phyloP scores from a whole-genome alignment of 53 echinoderm and acorn worm genomes.

The Luidia sarsii region DNA sequence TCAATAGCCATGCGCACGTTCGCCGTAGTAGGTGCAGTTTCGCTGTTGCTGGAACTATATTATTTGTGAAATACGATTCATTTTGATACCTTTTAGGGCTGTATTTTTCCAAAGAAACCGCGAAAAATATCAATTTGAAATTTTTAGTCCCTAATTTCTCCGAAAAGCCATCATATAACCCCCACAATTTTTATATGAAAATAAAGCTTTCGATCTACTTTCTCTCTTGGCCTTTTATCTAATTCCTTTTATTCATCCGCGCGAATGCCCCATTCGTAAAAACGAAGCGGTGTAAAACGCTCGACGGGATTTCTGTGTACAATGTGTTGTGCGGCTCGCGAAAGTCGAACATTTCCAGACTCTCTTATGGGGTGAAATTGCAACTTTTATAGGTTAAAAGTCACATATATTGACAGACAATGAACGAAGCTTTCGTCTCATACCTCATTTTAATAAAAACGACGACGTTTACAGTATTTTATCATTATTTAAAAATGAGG shows the following conservation, averaged over 20 bases:
- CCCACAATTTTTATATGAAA: neutral
- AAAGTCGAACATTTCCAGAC: neutral
- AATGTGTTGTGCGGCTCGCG: neutral
- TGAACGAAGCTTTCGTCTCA: neutral
- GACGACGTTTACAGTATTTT: constrained; percentile 1
- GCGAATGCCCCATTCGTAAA: constrained; percentile 6
- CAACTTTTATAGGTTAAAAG: neutral
- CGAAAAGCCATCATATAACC: neutral
- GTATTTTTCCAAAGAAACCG: neutral
- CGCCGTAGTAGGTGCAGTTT: neutral
- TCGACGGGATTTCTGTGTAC: neutral
- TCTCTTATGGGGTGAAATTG: no score
- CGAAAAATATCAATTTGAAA: neutral
- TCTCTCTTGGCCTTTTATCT: neutral
- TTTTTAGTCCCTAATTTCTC: neutral
- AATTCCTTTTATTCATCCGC: neutral
- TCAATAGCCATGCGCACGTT: constrained; percentile 22
- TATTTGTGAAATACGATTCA: constrained; percentile 12
- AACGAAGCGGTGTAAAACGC: neutral
- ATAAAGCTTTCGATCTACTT: constrained; percentile 22
- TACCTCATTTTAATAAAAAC: neutral
- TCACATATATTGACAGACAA: neutral
- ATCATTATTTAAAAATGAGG: neutral
- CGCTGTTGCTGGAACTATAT: constrained; percentile 8
- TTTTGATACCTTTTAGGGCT: constrained; percentile 10